These are phyloP conservation scores for Scopus umbretta DNA, from an alignment of 2,113 vertebrate genomes.

Conservation along the genomic window DNA sequence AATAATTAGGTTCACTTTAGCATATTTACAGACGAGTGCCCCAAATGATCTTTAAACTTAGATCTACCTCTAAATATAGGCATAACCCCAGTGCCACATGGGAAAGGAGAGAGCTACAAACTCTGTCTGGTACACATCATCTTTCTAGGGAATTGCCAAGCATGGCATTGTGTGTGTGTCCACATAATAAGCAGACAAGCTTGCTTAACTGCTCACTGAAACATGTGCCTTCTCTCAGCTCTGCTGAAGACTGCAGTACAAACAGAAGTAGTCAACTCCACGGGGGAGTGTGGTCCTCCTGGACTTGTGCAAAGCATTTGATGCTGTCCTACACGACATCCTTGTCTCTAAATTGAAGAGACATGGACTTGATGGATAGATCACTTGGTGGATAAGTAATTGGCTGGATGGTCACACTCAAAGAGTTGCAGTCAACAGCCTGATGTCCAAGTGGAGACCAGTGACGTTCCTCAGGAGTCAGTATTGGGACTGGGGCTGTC, in stretches of 20 bases:
- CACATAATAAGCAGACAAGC: background rate
- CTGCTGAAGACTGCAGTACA: background rate
- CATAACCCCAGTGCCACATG: background rate
- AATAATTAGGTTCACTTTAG: background rate
- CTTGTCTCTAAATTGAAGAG: background rate
- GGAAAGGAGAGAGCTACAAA: background rate
- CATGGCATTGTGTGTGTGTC: background rate
- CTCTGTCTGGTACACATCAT: background rate
- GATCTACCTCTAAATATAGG: background rate
- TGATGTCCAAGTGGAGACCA: background rate
- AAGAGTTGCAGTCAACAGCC: background rate
- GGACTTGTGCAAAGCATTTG: background rate
- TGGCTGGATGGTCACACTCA: background rate
- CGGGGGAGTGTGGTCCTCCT: too few species aligned
- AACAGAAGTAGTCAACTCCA: background rate
- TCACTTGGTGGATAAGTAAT: background rate
- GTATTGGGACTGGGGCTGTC: too few species aligned
- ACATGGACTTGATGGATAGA: too few species aligned
- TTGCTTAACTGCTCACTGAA: background rate
- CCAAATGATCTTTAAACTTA: background rate
- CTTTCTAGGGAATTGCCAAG: background rate
- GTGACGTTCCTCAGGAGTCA: background rate
- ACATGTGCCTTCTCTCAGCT: background rate
- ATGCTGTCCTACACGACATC: background rate
- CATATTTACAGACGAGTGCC: accelerated